Conservation (phyloP, 2,113 vertebrate species). For the Cryptomyrus ogoouensis region DNA sequence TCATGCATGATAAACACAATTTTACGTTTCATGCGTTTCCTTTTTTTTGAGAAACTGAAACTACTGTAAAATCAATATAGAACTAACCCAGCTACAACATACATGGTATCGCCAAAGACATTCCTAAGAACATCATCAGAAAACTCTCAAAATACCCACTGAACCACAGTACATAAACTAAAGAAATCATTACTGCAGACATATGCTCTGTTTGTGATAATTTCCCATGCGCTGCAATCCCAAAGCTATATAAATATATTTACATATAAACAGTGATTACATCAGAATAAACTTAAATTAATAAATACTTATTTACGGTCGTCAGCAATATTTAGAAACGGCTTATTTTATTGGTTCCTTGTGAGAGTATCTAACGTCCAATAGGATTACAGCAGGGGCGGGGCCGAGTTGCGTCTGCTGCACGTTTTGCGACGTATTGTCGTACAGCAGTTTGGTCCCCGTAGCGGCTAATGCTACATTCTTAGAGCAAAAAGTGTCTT, state of each 20-base stretch:
- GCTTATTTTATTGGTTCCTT: neutral
- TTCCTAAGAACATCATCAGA: neutral
- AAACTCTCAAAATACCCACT: neutral
- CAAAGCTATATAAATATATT: neutral
- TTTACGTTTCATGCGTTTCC: neutral
- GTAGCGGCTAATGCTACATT: neutral
- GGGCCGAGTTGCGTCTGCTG: constrained; percentile 14
- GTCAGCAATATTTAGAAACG: neutral
- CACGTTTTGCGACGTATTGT: constrained; percentile 32
- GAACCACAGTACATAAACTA: neutral
- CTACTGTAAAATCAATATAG: neutral
- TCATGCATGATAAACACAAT: neutral
- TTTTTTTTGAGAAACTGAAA: neutral
- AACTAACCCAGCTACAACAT: neutral
- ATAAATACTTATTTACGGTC: neutral
- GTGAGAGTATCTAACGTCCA: constrained; percentile 12
- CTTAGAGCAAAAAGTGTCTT: neutral
- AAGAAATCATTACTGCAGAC: neutral
- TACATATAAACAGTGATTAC: neutral
- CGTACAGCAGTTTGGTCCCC: neutral
- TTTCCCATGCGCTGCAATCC: neutral
- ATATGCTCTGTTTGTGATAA: neutral
- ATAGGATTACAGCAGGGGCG: constrained; percentile 26
- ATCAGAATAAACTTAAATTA: neutral
- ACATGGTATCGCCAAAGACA: neutral